Percentiles rank a stretch among this genome's conserved stretches.
Evolutionary conservation across 2,797 vertebrate species (phyloP).

Genomic region (Lepus townsendii): DNA sequence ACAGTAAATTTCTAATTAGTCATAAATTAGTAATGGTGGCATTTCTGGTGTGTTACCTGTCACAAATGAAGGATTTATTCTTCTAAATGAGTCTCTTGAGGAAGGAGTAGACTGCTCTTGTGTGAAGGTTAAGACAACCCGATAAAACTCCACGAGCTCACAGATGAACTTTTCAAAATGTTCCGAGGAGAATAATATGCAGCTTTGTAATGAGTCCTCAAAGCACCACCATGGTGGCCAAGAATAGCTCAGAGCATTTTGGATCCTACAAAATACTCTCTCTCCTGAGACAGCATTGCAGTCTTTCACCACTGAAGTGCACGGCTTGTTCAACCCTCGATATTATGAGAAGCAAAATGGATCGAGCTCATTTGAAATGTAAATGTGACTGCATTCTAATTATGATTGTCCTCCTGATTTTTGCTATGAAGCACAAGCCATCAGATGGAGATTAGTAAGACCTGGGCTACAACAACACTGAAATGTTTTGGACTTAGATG

Average conservation of each 20-base stretch:
- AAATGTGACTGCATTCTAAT: background rate
- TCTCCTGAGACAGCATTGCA: background rate
- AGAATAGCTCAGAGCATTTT: conserved; percentile 27
- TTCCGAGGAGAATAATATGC: conserved; percentile 1
- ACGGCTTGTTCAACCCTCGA: background rate
- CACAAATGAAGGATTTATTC: background rate
- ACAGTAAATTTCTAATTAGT: background rate
- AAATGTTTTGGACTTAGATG: conserved; percentile 2
- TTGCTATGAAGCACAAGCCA: background rate
- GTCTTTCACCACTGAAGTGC: background rate
- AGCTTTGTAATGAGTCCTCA: conserved; percentile 5
- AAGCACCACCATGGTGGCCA: background rate
- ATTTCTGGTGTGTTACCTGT: background rate
- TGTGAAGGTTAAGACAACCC: background rate
- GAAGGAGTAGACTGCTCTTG: background rate
- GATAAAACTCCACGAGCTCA: background rate
- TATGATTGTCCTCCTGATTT: background rate
- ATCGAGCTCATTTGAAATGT: background rate
- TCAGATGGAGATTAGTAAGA: background rate
- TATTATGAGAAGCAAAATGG: conserved; percentile 23
- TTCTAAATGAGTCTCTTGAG: conserved; percentile 31
- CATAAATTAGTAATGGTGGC: background rate
- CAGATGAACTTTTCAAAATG: background rate
- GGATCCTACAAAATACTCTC: background rate
- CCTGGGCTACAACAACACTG: background rate